These are phyloP conservation scores for Meloidogyne chitwoodi DNA, from an alignment of 1,140 invertebrate species.

Conservation along the genomic window DNA sequence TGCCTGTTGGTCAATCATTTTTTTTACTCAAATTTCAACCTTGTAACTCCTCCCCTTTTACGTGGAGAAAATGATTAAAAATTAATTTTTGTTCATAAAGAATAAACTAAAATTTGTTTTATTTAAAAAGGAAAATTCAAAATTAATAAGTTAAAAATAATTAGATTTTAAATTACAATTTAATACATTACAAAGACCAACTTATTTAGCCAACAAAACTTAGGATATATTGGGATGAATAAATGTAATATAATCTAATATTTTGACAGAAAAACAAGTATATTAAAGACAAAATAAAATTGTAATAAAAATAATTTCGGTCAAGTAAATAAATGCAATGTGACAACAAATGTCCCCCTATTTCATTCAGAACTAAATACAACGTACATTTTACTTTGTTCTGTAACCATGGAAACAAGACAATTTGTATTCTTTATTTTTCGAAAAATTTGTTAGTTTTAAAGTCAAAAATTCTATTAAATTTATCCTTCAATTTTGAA, in stretches of 20 bases:
- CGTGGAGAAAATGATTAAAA: neutral
- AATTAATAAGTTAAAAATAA: neutral
- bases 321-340: neutral
- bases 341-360: neutral
- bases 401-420: slow-evolving; percentile 3
- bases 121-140: no score
- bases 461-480: no score
- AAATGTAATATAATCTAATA: no score
- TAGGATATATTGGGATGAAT: no score
- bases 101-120: neutral
- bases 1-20: neutral
- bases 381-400: neutral
- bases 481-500: no score
- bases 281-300: no score
- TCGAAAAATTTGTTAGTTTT: no score
- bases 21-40: neutral
- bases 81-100: neutral
- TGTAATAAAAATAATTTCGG: neutral
- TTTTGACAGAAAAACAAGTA: no score
- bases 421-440: no score
- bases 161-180: no score
- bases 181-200: no score
- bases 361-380: neutral
- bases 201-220: no score
- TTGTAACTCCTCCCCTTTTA: neutral